A percentile compares a stretch with the other conserved stretches of the same genome.
Evolutionary conservation across 1,140 invertebrate species (phyloP).

Genomic region (Reticulitermes speratus): DNA sequence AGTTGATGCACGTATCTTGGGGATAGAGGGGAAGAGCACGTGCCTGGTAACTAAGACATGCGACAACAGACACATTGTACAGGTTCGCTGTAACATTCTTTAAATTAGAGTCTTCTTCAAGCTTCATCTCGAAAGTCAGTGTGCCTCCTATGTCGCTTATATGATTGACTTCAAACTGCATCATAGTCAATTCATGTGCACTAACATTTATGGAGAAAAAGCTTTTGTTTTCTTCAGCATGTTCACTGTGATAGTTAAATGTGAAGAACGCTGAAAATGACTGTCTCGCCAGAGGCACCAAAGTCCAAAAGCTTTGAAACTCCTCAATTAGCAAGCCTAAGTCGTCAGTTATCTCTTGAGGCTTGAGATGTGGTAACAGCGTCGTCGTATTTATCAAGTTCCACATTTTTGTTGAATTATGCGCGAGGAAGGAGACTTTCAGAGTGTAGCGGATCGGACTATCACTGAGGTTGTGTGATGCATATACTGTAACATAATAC

Average conservation of each 20-base stretch:
- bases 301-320: neutral
- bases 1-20: slow-evolving; percentile 55
- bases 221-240: slow-evolving; percentile 59
- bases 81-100: slow-evolving; percentile 50
- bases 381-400: neutral
- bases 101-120: slow-evolving; percentile 55
- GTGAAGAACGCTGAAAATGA: slow-evolving; percentile 67
- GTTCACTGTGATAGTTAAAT: slow-evolving; percentile 65
- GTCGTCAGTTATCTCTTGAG: neutral
- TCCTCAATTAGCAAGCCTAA: neutral
- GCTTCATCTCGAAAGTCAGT: slow-evolving; percentile 60
- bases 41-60: slow-evolving; percentile 52
- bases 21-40: slow-evolving; percentile 53
- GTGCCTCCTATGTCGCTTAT: slow-evolving; percentile 71
- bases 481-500: neutral
- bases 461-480: neutral
- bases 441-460: neutral
- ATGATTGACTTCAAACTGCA: slow-evolving; percentile 64
- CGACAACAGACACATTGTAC: slow-evolving; percentile 53
- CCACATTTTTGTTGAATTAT: neutral
- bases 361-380: neutral
- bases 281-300: slow-evolving; percentile 56
- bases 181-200: slow-evolving; percentile 54
- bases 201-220: slow-evolving; percentile 61
- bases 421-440: neutral